Evolutionary conservation across 1,140 invertebrate species (phyloP).

Genomic region (Bombus breviceps): DNA sequence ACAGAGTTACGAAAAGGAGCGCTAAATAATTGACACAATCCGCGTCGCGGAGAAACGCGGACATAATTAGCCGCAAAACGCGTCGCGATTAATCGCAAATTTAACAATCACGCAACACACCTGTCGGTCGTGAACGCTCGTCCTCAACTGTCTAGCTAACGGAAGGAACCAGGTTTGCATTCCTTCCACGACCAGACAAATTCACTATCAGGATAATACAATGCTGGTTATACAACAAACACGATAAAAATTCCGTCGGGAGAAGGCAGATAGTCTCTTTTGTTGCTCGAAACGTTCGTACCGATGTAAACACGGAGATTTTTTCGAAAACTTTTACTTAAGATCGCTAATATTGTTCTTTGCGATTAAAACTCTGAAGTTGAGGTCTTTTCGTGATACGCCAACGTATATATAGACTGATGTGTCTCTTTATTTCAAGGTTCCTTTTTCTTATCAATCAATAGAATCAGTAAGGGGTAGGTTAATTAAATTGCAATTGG

Average conservation of each 20-base stretch:
- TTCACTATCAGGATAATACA: background rate
- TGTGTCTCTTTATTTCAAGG: background rate
- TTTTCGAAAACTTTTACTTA: background rate
- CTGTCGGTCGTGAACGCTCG: slow-evolving; percentile 33
- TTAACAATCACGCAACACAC: slow-evolving; percentile 21
- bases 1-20: background rate
- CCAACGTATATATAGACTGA: background rate
- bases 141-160: slow-evolving; percentile 16
- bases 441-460: background rate
- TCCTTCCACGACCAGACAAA: background rate
- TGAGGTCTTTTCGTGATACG: background rate
- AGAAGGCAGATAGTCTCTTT: too few relatives aligned
- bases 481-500: too few relatives aligned
- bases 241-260: background rate
- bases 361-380: background rate
- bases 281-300: background rate
- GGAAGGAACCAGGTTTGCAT: background rate
- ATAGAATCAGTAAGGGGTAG: too few relatives aligned
- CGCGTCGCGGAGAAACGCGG: background rate
- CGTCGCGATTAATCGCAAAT: background rate
- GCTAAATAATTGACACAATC: background rate
- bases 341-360: background rate
- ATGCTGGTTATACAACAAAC: background rate
- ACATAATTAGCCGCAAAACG: background rate
- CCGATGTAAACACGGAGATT: background rate